A percentile compares a stretch with the other conserved stretches of the same genome.
Evolutionary conservation across 2,888 invertebrate genomes (phyloP).

Genomic region (Nematopogon swammerdamellus): DNA sequence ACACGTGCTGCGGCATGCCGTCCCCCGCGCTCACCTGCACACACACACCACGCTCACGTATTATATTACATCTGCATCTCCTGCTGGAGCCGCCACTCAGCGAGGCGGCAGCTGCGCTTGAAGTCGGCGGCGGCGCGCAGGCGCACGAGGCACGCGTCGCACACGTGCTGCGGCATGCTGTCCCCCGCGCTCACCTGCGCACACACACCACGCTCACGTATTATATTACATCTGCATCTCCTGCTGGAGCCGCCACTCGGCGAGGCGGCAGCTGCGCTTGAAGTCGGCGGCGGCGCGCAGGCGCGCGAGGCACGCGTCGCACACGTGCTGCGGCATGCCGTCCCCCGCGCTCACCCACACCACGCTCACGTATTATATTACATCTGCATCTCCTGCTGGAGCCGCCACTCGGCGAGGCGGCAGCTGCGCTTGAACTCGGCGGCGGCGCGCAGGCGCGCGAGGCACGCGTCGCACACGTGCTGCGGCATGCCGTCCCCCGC

Average conservation of each 20-base stretch:
- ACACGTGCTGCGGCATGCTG: constrained; percentile 21
- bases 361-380: no score
- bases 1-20: constrained; percentile 21
- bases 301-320: constrained; percentile 15
- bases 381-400: no score
- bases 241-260: constrained; percentile 22
- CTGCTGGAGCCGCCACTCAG: constrained; percentile 22
- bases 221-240: constrained; percentile 22
- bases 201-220: no score
- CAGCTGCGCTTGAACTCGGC: no score
- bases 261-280: constrained; percentile 17
- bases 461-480: no score
- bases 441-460: no score
- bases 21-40: constrained; percentile 18
- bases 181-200: constrained; percentile 18
- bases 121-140: constrained; percentile 14
- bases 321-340: constrained; percentile 21
- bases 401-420: no score
- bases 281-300: constrained; percentile 14
- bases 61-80: constrained; percentile 22
- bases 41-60: no score
- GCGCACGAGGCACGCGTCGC: constrained; percentile 15
- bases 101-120: constrained; percentile 17
- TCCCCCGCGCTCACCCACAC: constrained; percentile 17
- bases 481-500: no score